A percentile compares a stretch with the other conserved stretches of the same genome.
Evolutionary conservation across 2,888 invertebrate genomes (phyloP).

Genomic region (Acrocyrtus sp.): DNA sequence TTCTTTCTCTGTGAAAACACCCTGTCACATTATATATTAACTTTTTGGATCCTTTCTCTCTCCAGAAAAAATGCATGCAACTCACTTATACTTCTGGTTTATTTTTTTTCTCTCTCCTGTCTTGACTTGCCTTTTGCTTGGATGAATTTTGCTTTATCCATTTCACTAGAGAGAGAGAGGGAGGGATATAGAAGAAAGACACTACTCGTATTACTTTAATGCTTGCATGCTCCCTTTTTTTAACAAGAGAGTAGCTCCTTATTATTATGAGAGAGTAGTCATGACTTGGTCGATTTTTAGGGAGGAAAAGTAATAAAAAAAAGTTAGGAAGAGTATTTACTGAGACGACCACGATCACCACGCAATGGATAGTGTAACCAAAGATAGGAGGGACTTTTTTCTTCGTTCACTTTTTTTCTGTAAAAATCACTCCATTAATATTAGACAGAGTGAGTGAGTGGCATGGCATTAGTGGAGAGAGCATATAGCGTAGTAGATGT

Average conservation of each 20-base stretch:
- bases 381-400: too few species aligned
- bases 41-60: conserved; percentile 17
- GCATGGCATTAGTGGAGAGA: conserved; percentile 5
- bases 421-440: conserved; percentile 3
- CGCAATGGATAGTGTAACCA: too few species aligned
- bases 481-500: too few species aligned
- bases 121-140: background rate
- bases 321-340: background rate
- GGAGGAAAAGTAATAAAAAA: background rate
- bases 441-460: conserved; percentile 4
- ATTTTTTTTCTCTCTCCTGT: too few species aligned
- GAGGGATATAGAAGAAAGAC: too few species aligned
- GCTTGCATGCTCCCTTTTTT: conserved; percentile 7
- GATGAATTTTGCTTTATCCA: background rate
- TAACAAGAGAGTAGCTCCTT: too few species aligned
- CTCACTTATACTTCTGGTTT: too few species aligned
- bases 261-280: too few species aligned
- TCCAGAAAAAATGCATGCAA: background rate
- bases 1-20: conserved; percentile 26
- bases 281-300: too few species aligned
- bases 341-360: background rate
- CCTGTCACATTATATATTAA: conserved; percentile 53
- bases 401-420: too few species aligned
- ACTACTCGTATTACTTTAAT: conserved; percentile 37
- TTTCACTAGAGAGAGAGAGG: background rate